Evolutionary conservation across 64 coral and sea anemone species (phyloP), one percentile per base, ranked within the genome.

Genomic region (Catalaphyllia jardinei): DNA sequence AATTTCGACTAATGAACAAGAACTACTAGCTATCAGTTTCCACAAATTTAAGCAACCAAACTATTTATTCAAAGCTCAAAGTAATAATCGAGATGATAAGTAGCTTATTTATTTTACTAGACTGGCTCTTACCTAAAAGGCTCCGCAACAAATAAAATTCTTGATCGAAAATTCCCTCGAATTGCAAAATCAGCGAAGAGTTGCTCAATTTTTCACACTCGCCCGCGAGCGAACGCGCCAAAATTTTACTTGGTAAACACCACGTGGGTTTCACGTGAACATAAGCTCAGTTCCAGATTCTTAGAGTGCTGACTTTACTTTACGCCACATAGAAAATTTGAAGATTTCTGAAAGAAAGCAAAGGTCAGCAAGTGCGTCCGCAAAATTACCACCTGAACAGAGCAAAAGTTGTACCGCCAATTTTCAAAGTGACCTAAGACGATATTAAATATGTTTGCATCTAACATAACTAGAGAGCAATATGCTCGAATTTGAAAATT

Each of bases 241-340:
- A 64, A 82, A 82, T 10, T 82, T 82, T 82, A 82, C 55, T 63
- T 38, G 29, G 51, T 13, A 82, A 33, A 78, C 15, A 33, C 54
- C 79, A 63, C 31, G 79, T 82, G 79, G 59, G 55, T 62, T 63
- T 82, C 79, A 82, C 79, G 79, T 62, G 79, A 77, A 82, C 59
- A 60, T 19, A 29, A 33, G 54, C 7, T 63, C 14, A 6, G 19
- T 16, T 20, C 76, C 76, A 79, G 76, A 22, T 29, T 31, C 79
- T 22, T 15, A 0, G 57, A 62, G 55, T 19, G n/a, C n/a, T n/a
- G n/a, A n/a, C n/a, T n/a, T n/a, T n/a, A 69, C 24, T 24, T 69
- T n/a, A 69, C 65, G 65, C 65, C 22, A 69, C 20, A 46, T 8
- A 46, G 54, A 57, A 57, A 57, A 14, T 11, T 57, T 57, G 54